Evolutionary conservation across 2,888 invertebrate genomes (phyloP).

Genomic region (Hypomecis punctinalis): DNA sequence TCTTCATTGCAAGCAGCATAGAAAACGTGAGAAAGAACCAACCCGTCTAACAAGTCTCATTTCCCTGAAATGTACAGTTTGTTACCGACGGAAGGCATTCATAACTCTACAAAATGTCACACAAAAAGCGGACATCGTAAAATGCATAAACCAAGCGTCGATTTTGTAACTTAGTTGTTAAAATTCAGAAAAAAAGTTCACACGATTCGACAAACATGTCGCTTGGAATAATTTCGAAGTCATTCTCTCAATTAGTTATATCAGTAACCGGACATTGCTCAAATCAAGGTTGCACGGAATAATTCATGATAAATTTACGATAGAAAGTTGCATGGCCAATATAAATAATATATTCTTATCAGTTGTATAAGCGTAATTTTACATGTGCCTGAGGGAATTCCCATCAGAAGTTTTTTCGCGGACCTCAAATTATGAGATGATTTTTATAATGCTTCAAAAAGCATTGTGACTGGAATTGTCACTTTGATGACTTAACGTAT

Average conservation of each 20-base stretch:
- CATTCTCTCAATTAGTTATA: conserved; percentile 78
- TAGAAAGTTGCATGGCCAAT: conserved; percentile 55
- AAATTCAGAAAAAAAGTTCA: conserved; percentile 70
- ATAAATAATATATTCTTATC: too few relatives aligned
- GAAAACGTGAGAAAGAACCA: background rate
- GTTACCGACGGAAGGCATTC: conserved; percentile 21
- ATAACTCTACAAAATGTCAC: conserved; percentile 15
- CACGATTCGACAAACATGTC: conserved; percentile 69
- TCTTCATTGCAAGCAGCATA: background rate
- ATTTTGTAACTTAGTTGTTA: conserved; percentile 53
- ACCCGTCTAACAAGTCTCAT: conserved; percentile 1
- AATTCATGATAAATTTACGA: conserved; percentile 69
- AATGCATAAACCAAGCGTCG: conserved; percentile 41
- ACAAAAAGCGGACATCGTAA: conserved; percentile 32
- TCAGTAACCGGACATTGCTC: conserved; percentile 66
- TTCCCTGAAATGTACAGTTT: conserved; percentile 6
- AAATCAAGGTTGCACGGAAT: conserved; percentile 59
- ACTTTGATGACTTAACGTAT: too few relatives aligned
- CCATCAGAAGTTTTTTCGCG: too few relatives aligned
- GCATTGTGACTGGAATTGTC: too few relatives aligned
- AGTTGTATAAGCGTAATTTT: too few relatives aligned
- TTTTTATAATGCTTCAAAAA: too few relatives aligned
- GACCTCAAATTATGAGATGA: too few relatives aligned
- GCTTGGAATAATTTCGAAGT: conserved; percentile 7
- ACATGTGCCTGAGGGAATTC: too few relatives aligned